Conservation (phyloP, 2,113 vertebrate genomes). For the Callaeas wilsoni region DNA sequence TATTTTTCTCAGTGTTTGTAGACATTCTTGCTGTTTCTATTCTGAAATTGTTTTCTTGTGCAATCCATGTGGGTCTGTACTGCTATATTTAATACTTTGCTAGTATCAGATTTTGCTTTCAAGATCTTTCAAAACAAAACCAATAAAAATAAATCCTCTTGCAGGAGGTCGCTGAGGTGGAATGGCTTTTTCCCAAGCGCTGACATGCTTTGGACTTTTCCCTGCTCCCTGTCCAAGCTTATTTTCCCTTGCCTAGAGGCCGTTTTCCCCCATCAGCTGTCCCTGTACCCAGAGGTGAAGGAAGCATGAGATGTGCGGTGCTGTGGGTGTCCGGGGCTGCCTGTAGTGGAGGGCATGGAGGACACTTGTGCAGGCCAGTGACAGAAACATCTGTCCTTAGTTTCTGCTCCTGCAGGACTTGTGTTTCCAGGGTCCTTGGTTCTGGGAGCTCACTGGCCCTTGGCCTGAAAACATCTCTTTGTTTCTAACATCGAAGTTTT, state of each 20-base stretch:
- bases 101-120: constrained; percentile 36
- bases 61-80: not conserved
- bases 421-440: not conserved
- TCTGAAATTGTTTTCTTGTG: constrained; percentile 6
- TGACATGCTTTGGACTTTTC: not conserved
- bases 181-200: not conserved
- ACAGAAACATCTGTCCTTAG: not conserved
- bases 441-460: not conserved
- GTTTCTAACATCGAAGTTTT: not conserved
- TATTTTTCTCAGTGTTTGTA: not conserved
- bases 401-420: not conserved
- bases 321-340: not conserved
- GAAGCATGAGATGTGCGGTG: rapidly evolving
- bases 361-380: not conserved
- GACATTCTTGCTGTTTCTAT: not conserved
- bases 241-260: not conserved
- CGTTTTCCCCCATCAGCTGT: not conserved
- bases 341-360: rapidly evolving
- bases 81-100: constrained; percentile 21
- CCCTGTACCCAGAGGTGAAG: not conserved
- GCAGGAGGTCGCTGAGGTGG: not conserved
- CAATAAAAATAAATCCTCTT: not conserved
- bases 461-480: not conserved
- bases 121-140: constrained; percentile 26
- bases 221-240: not conserved